Conservation (phyloP, 23 tunicate genomes). For the Trididemnum nubilum region DNA sequence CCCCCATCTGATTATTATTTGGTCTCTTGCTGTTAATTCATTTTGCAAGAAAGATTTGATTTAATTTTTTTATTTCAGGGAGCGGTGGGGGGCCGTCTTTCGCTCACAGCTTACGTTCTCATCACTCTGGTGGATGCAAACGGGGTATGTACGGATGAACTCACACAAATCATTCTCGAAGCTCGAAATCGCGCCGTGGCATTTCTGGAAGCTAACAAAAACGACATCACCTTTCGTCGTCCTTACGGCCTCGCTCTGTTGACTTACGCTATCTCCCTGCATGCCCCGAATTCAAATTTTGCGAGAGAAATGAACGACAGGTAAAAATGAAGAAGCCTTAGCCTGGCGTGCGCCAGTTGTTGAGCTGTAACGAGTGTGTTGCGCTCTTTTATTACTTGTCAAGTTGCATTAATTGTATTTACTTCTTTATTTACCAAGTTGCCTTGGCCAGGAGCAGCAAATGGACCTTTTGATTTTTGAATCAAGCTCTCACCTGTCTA, state of each 20-base stretch:
- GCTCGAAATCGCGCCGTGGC: constrained; percentile 24
- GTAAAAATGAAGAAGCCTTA: too few species aligned
- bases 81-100: constrained; percentile 3
- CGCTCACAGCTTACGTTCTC: constrained; percentile 58
- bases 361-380: neutral
- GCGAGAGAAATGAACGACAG: constrained; percentile 16
- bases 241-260: constrained; percentile 57
- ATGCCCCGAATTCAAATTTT: constrained; percentile 30
- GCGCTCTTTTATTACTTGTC: too few species aligned
- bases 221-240: constrained; percentile 5
- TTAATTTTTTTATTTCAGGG: constrained; percentile 12
- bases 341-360: neutral
- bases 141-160: constrained; percentile 5
- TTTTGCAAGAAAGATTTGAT: too few species aligned
- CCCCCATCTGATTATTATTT: too few species aligned
- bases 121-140: constrained; percentile 32
- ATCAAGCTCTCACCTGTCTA: too few species aligned
- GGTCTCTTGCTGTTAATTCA: too few species aligned
- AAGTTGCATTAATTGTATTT: too few species aligned
- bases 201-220: constrained; percentile 17
- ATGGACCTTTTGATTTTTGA: too few species aligned
- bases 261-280: constrained; percentile 52
- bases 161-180: neutral
- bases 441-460: too few species aligned
- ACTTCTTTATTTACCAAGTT: too few species aligned